Evolutionary conservation across 1,140 invertebrate genomes (phyloP).

Genomic region (Epicauta chinensis): DNA sequence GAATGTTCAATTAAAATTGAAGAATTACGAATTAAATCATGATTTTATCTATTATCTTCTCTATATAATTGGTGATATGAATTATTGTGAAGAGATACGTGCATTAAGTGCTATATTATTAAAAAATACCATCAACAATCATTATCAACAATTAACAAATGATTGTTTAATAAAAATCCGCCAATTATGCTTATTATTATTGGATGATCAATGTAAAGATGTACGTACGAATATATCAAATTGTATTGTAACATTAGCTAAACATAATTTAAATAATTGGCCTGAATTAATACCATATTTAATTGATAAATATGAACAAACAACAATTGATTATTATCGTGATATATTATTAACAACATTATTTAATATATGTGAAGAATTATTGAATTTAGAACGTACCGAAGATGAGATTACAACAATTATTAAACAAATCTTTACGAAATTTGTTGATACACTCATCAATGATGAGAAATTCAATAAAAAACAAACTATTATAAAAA

Average conservation of each 20-base stretch:
- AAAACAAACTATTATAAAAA: constrained; percentile 26
- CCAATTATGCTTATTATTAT: constrained; percentile 32
- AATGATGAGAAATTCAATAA: constrained; percentile 29
- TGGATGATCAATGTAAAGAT: constrained; percentile 36
- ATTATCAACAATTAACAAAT: constrained; percentile 26
- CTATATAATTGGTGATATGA: constrained; percentile 31
- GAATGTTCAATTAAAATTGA: constrained; percentile 37
- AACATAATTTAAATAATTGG: constrained; percentile 35
- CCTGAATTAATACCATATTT: constrained; percentile 34
- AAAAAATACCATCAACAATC: constrained; percentile 36
- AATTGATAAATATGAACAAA: constrained; percentile 24
- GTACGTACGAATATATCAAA: constrained; percentile 36
- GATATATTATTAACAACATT: constrained; percentile 37
- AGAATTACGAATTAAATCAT: constrained; percentile 32
- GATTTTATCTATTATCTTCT: constrained; percentile 39
- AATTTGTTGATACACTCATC: constrained; percentile 27
- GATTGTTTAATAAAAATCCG: constrained; percentile 30
- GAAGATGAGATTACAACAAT: constrained; percentile 32
- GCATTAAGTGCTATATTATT: constrained; percentile 36
- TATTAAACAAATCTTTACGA: constrained; percentile 33
- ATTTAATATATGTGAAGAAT: constrained; percentile 38
- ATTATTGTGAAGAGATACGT: constrained; percentile 35
- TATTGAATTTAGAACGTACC: constrained; percentile 27
- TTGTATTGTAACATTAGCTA: constrained; percentile 34
- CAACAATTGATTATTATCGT: constrained; percentile 29